A percentile compares a stretch with the other conserved stretches of the same genome.
These are phyloP conservation scores for Chunga burmeisteri DNA, from an alignment of 2,113 vertebrate genomes.

Conservation along the genomic window DNA sequence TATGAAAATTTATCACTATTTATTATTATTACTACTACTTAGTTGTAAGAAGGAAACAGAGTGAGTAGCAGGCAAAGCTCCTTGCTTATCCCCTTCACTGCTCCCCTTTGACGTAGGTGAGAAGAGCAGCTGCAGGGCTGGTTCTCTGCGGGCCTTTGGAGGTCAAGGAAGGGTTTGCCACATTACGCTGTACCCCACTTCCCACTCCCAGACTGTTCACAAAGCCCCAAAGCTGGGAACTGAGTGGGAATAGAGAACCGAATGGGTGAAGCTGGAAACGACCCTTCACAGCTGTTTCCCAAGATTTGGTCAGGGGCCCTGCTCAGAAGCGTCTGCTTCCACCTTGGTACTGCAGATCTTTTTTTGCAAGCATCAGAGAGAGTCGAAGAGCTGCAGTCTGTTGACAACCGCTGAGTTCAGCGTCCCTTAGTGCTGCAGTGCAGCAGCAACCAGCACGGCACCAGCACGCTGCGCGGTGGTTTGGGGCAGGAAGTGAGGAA, in stretches of 20 bases:
- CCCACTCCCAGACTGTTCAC: not conserved
- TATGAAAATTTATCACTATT: not conserved
- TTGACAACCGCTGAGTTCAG: not conserved
- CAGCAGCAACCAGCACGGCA: not conserved
- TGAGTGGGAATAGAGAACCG: not conserved
- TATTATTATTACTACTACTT: not conserved
- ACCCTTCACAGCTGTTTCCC: not conserved
- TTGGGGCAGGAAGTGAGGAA: not conserved
- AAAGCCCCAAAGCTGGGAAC: not conserved
- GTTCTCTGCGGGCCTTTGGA: not conserved
- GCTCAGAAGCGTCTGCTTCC: not conserved
- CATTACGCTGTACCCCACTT: accelerated
- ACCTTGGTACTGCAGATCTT: not conserved
- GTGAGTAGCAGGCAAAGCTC: not conserved
- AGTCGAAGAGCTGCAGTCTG: not conserved
- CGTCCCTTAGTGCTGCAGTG: not conserved
- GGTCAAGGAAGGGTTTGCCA: not conserved
- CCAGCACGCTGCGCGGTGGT: not conserved
- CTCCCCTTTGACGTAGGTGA: not conserved
- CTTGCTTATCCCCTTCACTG: not conserved
- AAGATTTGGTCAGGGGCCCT: too few relatives aligned
- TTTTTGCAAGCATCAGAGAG: not conserved
- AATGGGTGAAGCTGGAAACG: not conserved
- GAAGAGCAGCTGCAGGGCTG: not conserved
- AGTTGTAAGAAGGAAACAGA: not conserved